A percentile compares a stretch with the other conserved stretches of the same genome.
These are phyloP conservation scores for Talpa occidentalis DNA, from an alignment of 2,113 vertebrate species.

Conservation along the genomic window DNA sequence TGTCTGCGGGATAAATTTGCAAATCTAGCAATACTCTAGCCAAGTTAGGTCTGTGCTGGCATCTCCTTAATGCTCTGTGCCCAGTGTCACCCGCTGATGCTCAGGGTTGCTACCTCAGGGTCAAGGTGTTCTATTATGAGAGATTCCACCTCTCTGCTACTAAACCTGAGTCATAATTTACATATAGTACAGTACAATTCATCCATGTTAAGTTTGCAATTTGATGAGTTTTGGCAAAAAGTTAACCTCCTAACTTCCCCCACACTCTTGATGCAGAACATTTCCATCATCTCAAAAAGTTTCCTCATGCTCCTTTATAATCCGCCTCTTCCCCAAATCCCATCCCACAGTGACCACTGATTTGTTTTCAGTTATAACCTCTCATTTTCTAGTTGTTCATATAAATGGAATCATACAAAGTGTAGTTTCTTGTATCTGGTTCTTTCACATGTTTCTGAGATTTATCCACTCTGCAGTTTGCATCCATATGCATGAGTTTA, in stretches of 20 bases:
- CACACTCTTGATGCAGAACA: neutral
- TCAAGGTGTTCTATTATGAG: neutral
- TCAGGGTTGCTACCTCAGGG: neutral
- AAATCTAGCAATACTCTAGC: neutral
- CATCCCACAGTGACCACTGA: neutral
- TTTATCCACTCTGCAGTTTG: neutral
- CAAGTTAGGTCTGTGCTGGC: neutral
- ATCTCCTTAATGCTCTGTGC: neutral
- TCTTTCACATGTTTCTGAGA: neutral
- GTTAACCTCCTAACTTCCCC: neutral
- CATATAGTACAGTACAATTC: neutral
- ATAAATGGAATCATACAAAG: neutral
- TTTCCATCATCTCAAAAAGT: neutral
- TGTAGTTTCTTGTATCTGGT: neutral
- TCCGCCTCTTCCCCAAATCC: neutral
- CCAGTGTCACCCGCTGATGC: neutral
- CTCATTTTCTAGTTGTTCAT: neutral
- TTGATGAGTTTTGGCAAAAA: neutral
- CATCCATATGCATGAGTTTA: neutral
- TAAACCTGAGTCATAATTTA: neutral
- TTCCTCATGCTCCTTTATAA: neutral
- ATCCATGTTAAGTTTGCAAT: neutral
- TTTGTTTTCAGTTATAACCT: neutral
- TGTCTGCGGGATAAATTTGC: neutral
- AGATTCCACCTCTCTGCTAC: neutral